These are phyloP conservation scores for Desoria tigrina DNA, from an alignment of 2,888 invertebrate genomes.

Conservation along the genomic window DNA sequence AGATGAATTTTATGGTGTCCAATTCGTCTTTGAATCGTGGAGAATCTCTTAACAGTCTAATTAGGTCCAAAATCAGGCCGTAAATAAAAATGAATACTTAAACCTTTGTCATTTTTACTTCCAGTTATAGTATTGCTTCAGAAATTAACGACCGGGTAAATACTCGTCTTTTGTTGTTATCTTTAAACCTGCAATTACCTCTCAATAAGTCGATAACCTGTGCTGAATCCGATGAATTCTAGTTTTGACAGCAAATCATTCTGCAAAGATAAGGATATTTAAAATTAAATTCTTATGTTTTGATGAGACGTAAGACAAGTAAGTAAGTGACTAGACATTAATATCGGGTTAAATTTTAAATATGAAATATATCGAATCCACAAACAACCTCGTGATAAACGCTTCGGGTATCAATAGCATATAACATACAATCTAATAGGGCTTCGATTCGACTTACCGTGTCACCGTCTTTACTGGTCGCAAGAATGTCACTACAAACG, in stretches of 20 bases:
- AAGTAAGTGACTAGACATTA: too few relatives aligned
- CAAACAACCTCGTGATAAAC: too few relatives aligned
- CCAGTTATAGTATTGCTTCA: neutral
- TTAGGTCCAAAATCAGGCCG: slow-evolving; percentile 46
- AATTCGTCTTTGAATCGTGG: slow-evolving; percentile 94
- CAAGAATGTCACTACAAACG: slow-evolving; percentile 44
- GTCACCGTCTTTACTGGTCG: slow-evolving; percentile 37
- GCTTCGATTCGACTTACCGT: too few relatives aligned
- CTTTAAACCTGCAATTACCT: slow-evolving; percentile 55
- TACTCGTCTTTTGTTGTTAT: too few relatives aligned
- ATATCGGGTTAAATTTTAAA: too few relatives aligned
- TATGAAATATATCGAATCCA: too few relatives aligned
- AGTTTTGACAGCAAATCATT: slow-evolving; percentile 58
- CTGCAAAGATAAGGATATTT: slow-evolving; percentile 54
- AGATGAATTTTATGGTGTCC: slow-evolving; percentile 97
- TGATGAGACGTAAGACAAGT: neutral
- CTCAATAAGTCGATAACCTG: slow-evolving; percentile 63
- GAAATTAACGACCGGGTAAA: neutral
- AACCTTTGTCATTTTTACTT: slow-evolving; percentile 13
- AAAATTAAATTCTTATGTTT: too few relatives aligned
- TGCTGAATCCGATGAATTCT: slow-evolving; percentile 63
- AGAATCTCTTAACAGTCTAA: slow-evolving; percentile 83
- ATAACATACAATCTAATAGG: too few relatives aligned
- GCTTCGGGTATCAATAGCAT: too few relatives aligned
- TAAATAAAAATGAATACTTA: neutral